These are phyloP conservation scores for Drosophila picticornis DNA, from an alignment of 2,888 invertebrate genomes.

Conservation along the genomic window DNA sequence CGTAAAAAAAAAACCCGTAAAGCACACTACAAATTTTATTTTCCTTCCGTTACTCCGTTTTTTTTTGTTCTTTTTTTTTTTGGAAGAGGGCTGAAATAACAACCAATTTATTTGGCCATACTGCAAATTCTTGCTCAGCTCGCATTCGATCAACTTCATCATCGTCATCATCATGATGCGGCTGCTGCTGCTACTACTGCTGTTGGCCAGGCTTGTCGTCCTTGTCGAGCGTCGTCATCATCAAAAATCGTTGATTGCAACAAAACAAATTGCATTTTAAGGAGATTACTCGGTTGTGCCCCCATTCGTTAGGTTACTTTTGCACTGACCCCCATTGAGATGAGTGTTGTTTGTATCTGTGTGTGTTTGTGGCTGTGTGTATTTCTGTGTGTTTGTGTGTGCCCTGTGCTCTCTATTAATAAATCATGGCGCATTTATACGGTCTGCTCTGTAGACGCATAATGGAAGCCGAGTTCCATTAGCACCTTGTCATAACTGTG, in stretches of 20 bases:
- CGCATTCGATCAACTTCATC: constrained; percentile 67
- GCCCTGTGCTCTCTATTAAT: constrained; percentile 55
- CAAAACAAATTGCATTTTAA: constrained; percentile 81
- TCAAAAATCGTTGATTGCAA: constrained; percentile 81
- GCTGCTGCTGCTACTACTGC: neutral
- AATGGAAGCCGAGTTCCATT: constrained; percentile 40
- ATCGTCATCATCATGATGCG: constrained; percentile 35
- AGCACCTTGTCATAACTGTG: constrained; percentile 55
- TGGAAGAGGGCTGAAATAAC: constrained; percentile 64
- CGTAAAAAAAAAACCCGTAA: constrained; percentile 53
- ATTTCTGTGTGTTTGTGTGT: constrained; percentile 16
- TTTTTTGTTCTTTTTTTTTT: constrained; percentile 16
- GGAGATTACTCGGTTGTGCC: constrained; percentile 68
- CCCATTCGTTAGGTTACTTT: constrained; percentile 39
- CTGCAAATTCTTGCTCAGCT: constrained; percentile 78
- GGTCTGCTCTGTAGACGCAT: constrained; percentile 18
- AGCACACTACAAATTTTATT: constrained; percentile 73
- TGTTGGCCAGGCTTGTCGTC: constrained; percentile 19
- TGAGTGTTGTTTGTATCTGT: constrained; percentile 18
- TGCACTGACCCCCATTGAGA: constrained; percentile 44
- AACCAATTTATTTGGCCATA: constrained; percentile 79
- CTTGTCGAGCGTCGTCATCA: constrained; percentile 69
- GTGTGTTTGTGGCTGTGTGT: neutral
- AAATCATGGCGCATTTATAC: constrained; percentile 72
- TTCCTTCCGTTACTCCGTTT: constrained; percentile 43